Evolutionary conservation across 1,140 invertebrate genomes (phyloP).

Genomic region (Bombus turneri): DNA sequence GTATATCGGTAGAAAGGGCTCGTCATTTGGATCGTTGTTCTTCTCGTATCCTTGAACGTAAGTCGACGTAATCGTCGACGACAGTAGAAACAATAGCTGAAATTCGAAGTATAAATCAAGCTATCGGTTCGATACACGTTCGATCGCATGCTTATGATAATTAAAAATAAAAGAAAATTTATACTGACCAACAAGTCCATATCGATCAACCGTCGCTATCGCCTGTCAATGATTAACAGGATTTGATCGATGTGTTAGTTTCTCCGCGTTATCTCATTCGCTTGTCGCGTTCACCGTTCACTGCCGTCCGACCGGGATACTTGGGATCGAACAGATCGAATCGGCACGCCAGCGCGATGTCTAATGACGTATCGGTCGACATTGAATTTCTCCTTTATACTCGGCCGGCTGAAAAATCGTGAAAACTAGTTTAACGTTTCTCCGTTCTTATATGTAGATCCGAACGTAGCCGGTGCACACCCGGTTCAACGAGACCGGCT

Average conservation of each 20-base stretch:
- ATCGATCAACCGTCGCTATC: constrained; percentile 38
- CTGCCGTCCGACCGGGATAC: neutral
- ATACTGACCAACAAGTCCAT: constrained; percentile 77
- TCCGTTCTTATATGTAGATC: constrained; percentile 68
- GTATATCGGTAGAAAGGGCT: constrained; percentile 80
- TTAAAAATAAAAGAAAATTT: neutral
- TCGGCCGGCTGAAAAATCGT: constrained; percentile 75
- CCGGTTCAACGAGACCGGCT: constrained; percentile 73
- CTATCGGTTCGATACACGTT: neutral
- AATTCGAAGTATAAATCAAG: neutral
- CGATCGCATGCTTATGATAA: neutral
- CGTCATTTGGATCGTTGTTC: constrained; percentile 72
- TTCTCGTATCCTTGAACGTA: constrained; percentile 66
- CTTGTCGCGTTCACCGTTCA: constrained; percentile 1
- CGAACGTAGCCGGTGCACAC: constrained; percentile 45
- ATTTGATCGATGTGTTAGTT: neutral
- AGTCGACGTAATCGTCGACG: constrained; percentile 56
- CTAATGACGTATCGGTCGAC: constrained; percentile 78
- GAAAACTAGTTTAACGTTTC: constrained; percentile 82
- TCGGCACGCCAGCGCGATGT: constrained; percentile 62
- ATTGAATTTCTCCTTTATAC: constrained; percentile 83
- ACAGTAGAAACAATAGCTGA: constrained; percentile 74
- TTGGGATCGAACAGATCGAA: constrained; percentile 50
- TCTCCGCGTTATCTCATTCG: constrained; percentile 48
- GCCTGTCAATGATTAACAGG: constrained; percentile 18